Conservation (phyloP, 1,140 invertebrate genomes). For the Pollicipes pollicipes region DNA sequence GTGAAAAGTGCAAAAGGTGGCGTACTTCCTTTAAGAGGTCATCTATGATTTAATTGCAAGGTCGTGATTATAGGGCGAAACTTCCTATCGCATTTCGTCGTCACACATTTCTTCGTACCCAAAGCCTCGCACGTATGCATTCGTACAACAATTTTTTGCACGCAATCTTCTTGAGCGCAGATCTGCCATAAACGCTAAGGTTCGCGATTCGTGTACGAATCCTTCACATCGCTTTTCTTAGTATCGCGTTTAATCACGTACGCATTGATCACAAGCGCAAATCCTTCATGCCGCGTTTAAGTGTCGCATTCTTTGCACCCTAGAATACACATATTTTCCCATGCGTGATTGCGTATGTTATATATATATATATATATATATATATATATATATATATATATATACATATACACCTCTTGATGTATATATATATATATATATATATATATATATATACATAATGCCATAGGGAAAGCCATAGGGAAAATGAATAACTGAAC, state of each 20-base stretch:
- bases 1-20: too few relatives aligned
- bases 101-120: too few relatives aligned
- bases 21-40: too few relatives aligned
- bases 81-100: too few relatives aligned
- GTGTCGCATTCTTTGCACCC: not conserved
- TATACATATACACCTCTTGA: slow-evolving; percentile 3
- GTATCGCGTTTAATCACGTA: too few relatives aligned
- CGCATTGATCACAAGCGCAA: not conserved
- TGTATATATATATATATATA: slow-evolving; percentile 8
- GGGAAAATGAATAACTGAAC: too few relatives aligned
- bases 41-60: too few relatives aligned
- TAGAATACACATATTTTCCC: not conserved
- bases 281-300: not conserved
- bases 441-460: slow-evolving; percentile 9
- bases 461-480: too few relatives aligned
- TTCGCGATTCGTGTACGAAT: slow-evolving; percentile 10
- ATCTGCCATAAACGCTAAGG: slow-evolving; percentile 11
- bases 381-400: slow-evolving; percentile 12
- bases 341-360: not conserved
- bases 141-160: too few relatives aligned
- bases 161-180: not conserved
- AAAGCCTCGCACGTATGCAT: too few relatives aligned
- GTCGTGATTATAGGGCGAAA: too few relatives aligned
- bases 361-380: slow-evolving; percentile 12
- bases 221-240: not conserved